A percentile compares a stretch with the other conserved stretches of the same genome.
phyloP scores from a whole-genome alignment of 2,888 invertebrate genomes.

The Oscheius sp. region DNA sequence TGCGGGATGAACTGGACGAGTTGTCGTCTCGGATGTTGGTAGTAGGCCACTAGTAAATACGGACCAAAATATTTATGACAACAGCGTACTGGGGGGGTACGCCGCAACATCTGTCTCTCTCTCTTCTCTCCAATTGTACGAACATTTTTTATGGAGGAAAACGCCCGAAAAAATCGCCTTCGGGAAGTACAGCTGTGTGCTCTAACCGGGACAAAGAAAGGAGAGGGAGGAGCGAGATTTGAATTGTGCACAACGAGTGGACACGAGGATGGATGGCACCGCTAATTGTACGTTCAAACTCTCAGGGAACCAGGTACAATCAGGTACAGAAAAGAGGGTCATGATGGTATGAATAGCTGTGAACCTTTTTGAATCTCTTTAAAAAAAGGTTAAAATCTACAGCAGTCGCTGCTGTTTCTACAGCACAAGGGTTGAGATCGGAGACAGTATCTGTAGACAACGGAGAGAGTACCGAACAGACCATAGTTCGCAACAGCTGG shows the following conservation, averaged over 20 bases:
- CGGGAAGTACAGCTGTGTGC: conserved; percentile 20
- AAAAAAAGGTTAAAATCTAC: too few species aligned
- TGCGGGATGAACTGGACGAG: too few species aligned
- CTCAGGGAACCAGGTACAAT: background rate
- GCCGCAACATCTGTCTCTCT: conserved; percentile 1
- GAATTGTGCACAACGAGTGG: conserved; percentile 2
- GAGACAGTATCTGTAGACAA: too few species aligned
- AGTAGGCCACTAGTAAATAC: background rate
- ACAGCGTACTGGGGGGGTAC: background rate
- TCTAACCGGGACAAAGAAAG: background rate
- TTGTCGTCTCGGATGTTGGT: background rate
- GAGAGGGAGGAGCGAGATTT: conserved; percentile 12
- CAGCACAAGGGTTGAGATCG: too few species aligned
- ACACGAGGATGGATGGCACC: background rate
- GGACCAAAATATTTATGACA: background rate
- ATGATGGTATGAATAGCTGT: too few species aligned
- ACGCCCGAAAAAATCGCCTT: background rate
- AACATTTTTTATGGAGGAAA: background rate
- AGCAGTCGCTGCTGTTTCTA: too few species aligned
- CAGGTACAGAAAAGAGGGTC: background rate
- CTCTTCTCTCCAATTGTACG: background rate
- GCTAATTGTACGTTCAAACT: background rate
- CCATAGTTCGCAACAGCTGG: too few species aligned
- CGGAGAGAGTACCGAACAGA: too few species aligned
- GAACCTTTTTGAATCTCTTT: too few species aligned